A percentile compares a stretch with the other conserved stretches of the same genome.
These are phyloP conservation scores for Burhinus oedicnemus DNA, from an alignment of 2,113 vertebrate genomes.

Conservation along the genomic window DNA sequence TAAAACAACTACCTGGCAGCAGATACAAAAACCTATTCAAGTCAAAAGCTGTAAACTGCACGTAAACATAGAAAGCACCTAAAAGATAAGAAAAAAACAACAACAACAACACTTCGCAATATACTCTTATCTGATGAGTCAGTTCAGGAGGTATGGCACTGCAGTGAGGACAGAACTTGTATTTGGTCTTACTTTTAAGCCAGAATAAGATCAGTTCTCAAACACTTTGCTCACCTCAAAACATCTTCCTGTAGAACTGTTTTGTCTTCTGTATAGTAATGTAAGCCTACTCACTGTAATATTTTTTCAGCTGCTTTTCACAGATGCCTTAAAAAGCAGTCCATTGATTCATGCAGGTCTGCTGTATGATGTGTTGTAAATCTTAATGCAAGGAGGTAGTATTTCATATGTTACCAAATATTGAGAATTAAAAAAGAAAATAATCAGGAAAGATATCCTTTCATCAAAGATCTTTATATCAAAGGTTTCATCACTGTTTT, in stretches of 20 bases:
- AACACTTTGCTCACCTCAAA: not conserved
- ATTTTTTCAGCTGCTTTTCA: not conserved
- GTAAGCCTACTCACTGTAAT: not conserved
- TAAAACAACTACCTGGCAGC: not conserved
- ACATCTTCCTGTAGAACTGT: not conserved
- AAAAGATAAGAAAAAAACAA: not conserved
- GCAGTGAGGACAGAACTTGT: not conserved
- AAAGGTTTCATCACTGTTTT: not conserved
- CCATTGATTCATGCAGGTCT: not conserved
- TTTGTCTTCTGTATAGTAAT: not conserved
- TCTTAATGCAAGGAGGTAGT: not conserved
- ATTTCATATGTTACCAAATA: not conserved
- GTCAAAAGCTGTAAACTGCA: not conserved
- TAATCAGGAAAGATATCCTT: not conserved
- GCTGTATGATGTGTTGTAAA: not conserved
- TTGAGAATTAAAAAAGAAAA: not conserved
- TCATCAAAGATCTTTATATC: not conserved
- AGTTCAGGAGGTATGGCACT: not conserved
- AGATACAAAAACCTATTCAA: not conserved
- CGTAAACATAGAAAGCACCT: not conserved
- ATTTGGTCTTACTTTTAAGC: not conserved
- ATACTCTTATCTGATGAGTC: not conserved
- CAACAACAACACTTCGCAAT: not conserved
- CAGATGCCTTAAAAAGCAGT: not conserved
- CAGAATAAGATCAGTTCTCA: not conserved